Evolutionary conservation across 2,888 invertebrate species (phyloP), one percentile per base, ranked within the genome.

Genomic region (Drosophila leonis): DNA sequence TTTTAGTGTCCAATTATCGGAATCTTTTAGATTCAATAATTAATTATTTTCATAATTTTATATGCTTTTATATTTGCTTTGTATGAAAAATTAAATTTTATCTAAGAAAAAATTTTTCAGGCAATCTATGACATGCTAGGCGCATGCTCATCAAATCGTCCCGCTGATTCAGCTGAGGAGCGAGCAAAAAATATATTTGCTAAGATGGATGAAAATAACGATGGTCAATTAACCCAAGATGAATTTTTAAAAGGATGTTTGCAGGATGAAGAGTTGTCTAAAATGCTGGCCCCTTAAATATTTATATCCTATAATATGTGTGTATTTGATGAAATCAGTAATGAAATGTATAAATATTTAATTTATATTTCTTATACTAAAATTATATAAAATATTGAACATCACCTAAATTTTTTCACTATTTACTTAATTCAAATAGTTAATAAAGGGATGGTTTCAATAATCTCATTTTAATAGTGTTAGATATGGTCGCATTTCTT

Each of bases 81-180:
- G 15, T 27, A 18, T 12, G 18, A 29, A 12, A 49, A 49, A 35
- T 15, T 52, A 35, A 52, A 9, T 15, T 24, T 35, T 35, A 52
- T 24, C 15, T 35, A 13, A 37, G 12, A 13, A 31, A 31, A 9
- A 10, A 20, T 29, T 29, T 94, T 94, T 49, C 95, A 99, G 99
- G 99, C 99, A 82, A 99, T 99, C 94, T 99, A 99, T 94, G 99
- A 99, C 93, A 99, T 99, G 99, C 95, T 99, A 89, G 99, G 99
- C 65, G 98, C 98, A 79, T 98, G 98, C 94, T 98, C 98, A 91
- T 98, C 98, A 93, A 98, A 98, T 94, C 95, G 98, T 92, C 98
- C 98, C 54, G 98, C 98, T 44, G 98, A 98, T 93, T 98, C 98
- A 24, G 99, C 99, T 33, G 98, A 99, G 93, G 98, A 99, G 92